Conservation (phyloP, 2,113 vertebrate species). For the Dermatemys mawii region DNA sequence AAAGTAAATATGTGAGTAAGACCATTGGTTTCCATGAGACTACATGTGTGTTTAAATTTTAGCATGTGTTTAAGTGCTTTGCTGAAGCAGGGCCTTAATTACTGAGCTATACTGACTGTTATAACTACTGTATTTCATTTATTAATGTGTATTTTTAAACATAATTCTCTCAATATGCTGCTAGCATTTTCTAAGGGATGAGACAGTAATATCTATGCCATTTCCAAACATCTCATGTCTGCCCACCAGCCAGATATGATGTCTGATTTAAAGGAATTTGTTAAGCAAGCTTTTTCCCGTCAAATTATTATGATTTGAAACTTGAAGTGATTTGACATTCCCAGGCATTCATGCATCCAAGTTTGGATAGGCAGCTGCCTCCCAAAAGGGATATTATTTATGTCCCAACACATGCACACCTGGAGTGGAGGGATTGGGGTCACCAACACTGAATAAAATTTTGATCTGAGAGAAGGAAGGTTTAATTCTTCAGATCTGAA, state of each 20-base stretch:
- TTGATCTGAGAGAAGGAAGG: neutral
- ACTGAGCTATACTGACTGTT: neutral
- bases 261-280: neutral
- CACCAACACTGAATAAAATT: neutral
- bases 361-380: neutral
- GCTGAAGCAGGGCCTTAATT: neutral
- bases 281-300: neutral
- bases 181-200: neutral
- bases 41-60: neutral
- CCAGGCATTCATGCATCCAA: neutral
- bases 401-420: neutral
- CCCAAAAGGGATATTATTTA: neutral
- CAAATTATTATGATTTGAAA: neutral
- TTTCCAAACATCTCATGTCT: neutral
- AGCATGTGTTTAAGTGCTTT: neutral
- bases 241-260: rapidly evolving
- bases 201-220: neutral
- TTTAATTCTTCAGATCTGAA: neutral
- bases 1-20: neutral
- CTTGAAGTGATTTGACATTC: neutral
- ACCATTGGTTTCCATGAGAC: neutral
- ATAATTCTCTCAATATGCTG: neutral
- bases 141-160: neutral
- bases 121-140: neutral
- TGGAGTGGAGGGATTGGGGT: neutral